phyloP scores from a whole-genome alignment of 2,888 invertebrate genomes.

The Petrophora chlorosata region DNA sequence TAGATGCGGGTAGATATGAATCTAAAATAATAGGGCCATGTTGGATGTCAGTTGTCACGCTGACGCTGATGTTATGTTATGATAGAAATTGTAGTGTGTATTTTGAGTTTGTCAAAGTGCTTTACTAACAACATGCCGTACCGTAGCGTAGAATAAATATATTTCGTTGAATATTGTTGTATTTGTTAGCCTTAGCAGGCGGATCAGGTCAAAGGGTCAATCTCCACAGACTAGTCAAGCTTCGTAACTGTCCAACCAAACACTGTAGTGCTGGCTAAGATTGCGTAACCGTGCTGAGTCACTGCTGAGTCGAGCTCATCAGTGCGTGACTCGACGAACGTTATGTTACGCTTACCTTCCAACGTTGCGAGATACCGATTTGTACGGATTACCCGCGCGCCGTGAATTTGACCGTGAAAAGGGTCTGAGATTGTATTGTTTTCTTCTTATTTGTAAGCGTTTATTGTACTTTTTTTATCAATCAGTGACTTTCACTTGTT shows the following conservation, averaged over 20 bases:
- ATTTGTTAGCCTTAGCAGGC: too few relatives aligned
- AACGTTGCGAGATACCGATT: constrained; percentile 51
- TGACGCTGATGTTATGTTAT: too few relatives aligned
- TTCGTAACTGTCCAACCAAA: constrained; percentile 10
- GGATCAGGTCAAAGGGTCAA: neutral
- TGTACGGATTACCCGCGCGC: constrained; percentile 45
- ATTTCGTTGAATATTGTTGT: too few relatives aligned
- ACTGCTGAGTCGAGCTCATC: constrained; percentile 50
- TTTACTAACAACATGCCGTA: too few relatives aligned
- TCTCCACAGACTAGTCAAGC: neutral
- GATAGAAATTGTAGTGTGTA: too few relatives aligned
- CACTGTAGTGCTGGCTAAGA: constrained; percentile 28
- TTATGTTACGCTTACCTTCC: constrained; percentile 40
- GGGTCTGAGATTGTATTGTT: constrained; percentile 42
- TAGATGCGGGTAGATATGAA: too few relatives aligned
- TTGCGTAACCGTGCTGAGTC: constrained; percentile 67
- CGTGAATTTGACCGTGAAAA: constrained; percentile 63
- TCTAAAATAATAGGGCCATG: too few relatives aligned
- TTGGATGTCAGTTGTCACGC: too few relatives aligned
- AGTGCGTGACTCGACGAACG: constrained; percentile 66
- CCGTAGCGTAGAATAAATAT: too few relatives aligned
- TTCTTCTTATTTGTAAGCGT: constrained; percentile 24
- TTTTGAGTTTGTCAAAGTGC: too few relatives aligned
- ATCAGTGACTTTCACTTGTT: neutral
- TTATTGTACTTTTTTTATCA: constrained; percentile 1